phyloP scores from a whole-genome alignment of 2,888 invertebrate species.

The Emmelina monodactyla region DNA sequence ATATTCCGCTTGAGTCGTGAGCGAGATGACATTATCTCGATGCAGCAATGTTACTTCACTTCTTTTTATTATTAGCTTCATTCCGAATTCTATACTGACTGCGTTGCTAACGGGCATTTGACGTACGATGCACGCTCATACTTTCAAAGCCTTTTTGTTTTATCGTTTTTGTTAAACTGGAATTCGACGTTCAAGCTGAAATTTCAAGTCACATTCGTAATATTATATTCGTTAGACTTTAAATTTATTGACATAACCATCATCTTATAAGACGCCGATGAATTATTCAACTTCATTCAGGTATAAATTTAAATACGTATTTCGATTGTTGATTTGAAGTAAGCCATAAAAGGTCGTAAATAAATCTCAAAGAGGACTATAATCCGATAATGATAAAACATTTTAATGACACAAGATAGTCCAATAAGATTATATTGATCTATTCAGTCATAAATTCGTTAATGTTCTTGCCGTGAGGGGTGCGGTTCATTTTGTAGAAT shows the following conservation, averaged over 20 bases:
- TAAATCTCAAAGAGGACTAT: slow-evolving; percentile 29
- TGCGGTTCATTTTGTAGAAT: slow-evolving; percentile 41
- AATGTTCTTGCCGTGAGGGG: slow-evolving; percentile 17
- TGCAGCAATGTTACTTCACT: neutral
- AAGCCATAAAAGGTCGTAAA: slow-evolving; percentile 26
- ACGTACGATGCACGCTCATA: too few species aligned
- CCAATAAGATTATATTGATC: slow-evolving; percentile 29
- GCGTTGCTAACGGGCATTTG: too few species aligned
- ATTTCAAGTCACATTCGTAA: too few species aligned
- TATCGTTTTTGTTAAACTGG: too few species aligned
- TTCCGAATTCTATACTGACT: too few species aligned
- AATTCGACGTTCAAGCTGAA: too few species aligned
- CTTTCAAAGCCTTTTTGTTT: too few species aligned
- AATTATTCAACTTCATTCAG: neutral
- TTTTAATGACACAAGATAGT: slow-evolving; percentile 37
- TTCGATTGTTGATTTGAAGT: slow-evolving; percentile 19
- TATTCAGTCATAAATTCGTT: slow-evolving; percentile 41
- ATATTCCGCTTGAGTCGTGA: slow-evolving; percentile 42
- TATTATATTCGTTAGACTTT: neutral
- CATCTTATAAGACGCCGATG: neutral
- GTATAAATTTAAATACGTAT: slow-evolving; percentile 2
- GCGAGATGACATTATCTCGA: slow-evolving; percentile 34
- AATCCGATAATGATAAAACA: slow-evolving; percentile 30
- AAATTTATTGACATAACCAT: neutral
- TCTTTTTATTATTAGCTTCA: neutral